Conservation (phyloP, 2,113 vertebrate genomes). For the Progne subis region DNA sequence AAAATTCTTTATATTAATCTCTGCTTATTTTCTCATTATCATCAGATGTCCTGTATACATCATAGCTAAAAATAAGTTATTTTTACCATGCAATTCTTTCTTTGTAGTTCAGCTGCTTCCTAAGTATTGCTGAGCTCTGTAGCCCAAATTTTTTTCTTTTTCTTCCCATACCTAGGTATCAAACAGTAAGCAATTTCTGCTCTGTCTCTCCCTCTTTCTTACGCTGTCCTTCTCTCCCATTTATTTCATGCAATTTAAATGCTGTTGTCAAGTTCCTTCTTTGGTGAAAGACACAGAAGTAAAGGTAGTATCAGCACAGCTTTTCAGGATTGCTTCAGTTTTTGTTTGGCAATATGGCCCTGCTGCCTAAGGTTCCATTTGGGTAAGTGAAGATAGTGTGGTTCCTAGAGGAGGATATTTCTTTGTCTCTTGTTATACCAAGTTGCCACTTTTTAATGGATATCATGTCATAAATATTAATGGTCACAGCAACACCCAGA, state of each 20-base stretch:
- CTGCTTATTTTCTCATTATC: background rate
- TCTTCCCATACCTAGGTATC: background rate
- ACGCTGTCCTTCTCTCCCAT: background rate
- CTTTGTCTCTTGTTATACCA: background rate
- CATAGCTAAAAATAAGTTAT: background rate
- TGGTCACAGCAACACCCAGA: background rate
- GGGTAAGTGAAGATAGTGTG: background rate
- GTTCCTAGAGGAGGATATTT: background rate
- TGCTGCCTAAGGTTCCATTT: background rate
- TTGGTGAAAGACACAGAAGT: background rate
- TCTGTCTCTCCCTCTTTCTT: background rate
- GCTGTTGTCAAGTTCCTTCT: background rate
- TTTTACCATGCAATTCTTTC: background rate
- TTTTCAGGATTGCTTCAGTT: background rate
- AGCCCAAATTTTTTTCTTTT: background rate
- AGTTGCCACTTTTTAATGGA: background rate
- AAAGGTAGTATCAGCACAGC: background rate
- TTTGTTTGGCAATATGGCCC: background rate
- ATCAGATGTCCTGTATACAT: background rate
- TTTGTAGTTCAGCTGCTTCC: background rate
- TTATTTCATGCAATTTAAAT: background rate
- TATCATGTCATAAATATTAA: background rate
- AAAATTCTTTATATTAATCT: background rate
- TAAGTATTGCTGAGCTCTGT: background rate
- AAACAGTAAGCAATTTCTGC: background rate